phyloP scores from a whole-genome alignment of 2,797 vertebrate species.

The Sebastes glaucus region DNA sequence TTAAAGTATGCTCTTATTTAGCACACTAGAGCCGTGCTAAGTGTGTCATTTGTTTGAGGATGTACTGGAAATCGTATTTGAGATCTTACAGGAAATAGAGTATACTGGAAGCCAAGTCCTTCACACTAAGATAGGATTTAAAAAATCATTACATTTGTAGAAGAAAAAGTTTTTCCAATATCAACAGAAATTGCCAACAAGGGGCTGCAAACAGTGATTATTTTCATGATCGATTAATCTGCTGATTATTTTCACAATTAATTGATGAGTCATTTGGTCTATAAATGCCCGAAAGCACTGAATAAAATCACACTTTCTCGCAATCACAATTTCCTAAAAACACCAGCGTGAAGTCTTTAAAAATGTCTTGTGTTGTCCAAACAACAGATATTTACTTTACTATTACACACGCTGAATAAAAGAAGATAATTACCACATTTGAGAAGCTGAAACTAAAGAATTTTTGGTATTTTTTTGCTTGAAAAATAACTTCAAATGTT shows the following conservation, averaged over 20 bases:
- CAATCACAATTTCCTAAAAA: no score
- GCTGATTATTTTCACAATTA: neutral
- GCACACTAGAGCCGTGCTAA: neutral
- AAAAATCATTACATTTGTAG: neutral
- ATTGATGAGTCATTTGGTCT: neutral
- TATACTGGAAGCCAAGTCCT: neutral
- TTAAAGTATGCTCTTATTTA: neutral
- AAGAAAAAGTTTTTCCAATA: neutral
- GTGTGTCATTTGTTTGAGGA: neutral
- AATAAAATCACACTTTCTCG: neutral
- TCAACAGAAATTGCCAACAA: no score
- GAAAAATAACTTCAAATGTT: neutral
- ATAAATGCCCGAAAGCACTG: no score
- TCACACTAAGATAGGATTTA: neutral
- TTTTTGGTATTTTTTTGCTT: neutral
- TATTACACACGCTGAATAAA: neutral
- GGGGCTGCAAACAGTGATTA: neutral
- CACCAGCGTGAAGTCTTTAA: neutral
- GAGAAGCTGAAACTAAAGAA: neutral
- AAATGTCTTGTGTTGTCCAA: neutral
- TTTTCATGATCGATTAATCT: neutral
- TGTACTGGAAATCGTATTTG: neutral
- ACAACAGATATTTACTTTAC: neutral
- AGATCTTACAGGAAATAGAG: neutral
- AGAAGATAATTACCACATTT: neutral